Evolutionary conservation across 2,888 invertebrate species (phyloP).

Genomic region (Drosophila engyochracea): DNA sequence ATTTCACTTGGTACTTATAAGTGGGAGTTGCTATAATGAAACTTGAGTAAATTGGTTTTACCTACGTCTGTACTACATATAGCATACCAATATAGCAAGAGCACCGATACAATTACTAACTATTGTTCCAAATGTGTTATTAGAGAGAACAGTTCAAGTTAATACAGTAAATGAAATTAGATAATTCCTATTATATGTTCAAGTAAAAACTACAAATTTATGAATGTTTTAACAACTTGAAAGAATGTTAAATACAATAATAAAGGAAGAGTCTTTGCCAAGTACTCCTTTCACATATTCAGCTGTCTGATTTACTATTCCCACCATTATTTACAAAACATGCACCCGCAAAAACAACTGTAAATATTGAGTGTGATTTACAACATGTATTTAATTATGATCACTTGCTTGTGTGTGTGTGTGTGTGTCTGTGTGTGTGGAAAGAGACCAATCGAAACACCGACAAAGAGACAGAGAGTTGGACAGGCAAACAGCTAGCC

Average conservation of each 20-base stretch:
- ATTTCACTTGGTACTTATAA: conserved; percentile 32
- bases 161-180: background rate
- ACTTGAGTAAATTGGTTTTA: conserved; percentile 20
- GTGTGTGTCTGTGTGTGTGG: background rate
- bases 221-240: background rate
- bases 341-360: conserved; percentile 13
- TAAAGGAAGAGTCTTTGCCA: background rate
- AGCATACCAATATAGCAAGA: conserved; percentile 12
- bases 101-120: background rate
- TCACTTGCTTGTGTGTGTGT: conserved; percentile 5
- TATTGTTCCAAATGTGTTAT: background rate
- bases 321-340: conserved; percentile 33
- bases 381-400: conserved; percentile 68
- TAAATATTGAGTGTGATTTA: conserved; percentile 59
- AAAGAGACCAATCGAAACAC: conserved; percentile 18
- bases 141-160: background rate
- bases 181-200: background rate
- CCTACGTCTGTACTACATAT: conserved; percentile 3
- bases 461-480: conserved; percentile 5
- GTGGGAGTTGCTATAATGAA: conserved; percentile 42
- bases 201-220: background rate
- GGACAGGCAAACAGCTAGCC: conserved; percentile 27
- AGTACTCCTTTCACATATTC: conserved; percentile 10
- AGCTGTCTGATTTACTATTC: conserved; percentile 10
- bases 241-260: background rate